These are phyloP conservation scores for Caenorhabditis tropicalis DNA, from an alignment of 1,140 invertebrate genomes.

Conservation along the genomic window DNA sequence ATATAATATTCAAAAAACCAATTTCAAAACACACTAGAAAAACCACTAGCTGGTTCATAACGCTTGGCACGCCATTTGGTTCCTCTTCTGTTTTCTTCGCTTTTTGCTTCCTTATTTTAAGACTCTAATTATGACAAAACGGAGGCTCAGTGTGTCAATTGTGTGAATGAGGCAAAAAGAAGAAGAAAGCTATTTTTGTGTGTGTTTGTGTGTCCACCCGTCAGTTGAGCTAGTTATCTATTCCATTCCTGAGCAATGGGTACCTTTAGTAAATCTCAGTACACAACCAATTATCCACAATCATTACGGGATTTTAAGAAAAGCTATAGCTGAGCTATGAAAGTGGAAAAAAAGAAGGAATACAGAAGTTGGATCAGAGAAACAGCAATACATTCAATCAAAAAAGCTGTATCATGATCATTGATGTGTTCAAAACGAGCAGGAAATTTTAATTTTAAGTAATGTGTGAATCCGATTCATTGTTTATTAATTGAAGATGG, in stretches of 20 bases:
- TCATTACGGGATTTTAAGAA: not conserved
- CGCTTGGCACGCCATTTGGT: not conserved
- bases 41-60: not conserved
- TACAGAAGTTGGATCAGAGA: no score
- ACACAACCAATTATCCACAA: not conserved
- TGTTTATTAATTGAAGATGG: no score
- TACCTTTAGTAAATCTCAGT: not conserved
- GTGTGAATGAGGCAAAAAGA: not conserved
- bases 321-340: no score
- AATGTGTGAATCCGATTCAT: no score
- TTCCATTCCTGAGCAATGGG: constrained; percentile 12
- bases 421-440: no score
- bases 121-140: constrained; percentile 14
- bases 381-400: no score
- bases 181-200: constrained; percentile 1
- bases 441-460: no score
- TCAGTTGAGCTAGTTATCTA: constrained; percentile 9
- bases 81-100: not conserved
- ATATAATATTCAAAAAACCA: no score
- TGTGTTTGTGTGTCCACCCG: no score
- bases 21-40: not conserved
- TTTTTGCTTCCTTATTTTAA: constrained; percentile 5
- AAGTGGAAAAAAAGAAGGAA: not conserved
- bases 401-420: no score
- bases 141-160: not conserved